These are phyloP conservation scores for Eucera pruinosa DNA, from an alignment of 2,888 invertebrate genomes.

Conservation along the genomic window DNA sequence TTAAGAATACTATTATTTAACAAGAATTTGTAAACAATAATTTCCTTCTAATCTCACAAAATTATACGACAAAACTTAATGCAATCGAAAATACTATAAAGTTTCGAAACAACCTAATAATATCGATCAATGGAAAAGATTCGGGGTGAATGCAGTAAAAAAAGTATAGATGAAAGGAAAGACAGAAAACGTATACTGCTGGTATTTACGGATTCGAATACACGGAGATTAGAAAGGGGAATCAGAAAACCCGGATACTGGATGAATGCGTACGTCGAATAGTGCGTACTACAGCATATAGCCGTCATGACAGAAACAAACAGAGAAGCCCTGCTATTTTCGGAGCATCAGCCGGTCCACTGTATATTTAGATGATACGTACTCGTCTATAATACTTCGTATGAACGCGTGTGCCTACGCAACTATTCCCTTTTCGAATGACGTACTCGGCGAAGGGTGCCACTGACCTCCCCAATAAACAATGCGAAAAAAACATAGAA, in stretches of 20 bases:
- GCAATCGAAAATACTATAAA: too few species aligned
- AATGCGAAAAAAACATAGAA: constrained; percentile 8
- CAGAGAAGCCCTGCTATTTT: constrained; percentile 67
- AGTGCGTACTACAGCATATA: constrained; percentile 39
- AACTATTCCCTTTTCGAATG: constrained; percentile 53
- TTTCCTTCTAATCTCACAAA: too few species aligned
- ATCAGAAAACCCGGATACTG: constrained; percentile 23
- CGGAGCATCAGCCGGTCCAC: constrained; percentile 67
- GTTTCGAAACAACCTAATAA: not conserved
- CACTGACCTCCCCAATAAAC: constrained; percentile 61
- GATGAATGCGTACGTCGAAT: constrained; percentile 24
- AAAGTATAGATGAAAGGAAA: not conserved
- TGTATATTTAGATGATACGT: constrained; percentile 75
- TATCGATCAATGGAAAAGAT: too few species aligned
- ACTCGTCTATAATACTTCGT: constrained; percentile 62
- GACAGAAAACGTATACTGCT: not conserved
- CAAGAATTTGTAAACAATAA: too few species aligned
- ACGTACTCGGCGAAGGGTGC: constrained; percentile 55
- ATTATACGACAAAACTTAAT: too few species aligned
- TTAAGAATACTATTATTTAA: too few species aligned
- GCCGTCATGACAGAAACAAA: constrained; percentile 67
- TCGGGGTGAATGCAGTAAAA: not conserved
- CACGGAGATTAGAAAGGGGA: too few species aligned
- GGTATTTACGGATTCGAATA: not conserved
- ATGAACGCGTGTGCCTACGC: constrained; percentile 55